phyloP scores from a whole-genome alignment of 1,140 invertebrate species.

The Drosophila orena region DNA sequence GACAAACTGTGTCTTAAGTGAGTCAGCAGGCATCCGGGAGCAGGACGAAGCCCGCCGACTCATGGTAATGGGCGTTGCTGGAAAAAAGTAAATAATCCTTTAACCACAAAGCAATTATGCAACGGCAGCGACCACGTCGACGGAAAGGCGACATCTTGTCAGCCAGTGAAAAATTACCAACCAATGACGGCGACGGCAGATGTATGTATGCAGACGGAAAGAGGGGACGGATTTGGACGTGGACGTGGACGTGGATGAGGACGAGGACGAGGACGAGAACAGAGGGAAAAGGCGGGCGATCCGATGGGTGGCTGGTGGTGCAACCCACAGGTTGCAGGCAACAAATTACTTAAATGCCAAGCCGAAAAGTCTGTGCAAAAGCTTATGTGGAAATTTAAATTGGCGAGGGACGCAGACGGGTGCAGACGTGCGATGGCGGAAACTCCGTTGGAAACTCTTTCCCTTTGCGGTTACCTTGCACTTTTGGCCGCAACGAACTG shows the following conservation, averaged over 20 bases:
- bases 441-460: background rate
- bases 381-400: constrained; percentile 62
- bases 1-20: constrained; percentile 64
- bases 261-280: background rate
- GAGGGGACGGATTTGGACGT: background rate
- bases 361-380: constrained; percentile 52
- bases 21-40: constrained; percentile 58
- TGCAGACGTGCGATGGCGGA: background rate
- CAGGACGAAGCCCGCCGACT: constrained; percentile 2
- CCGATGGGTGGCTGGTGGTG: constrained; percentile 11
- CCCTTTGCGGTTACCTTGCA: constrained; percentile 22
- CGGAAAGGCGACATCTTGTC: constrained; percentile 71
- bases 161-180: constrained; percentile 73
- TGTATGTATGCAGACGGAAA: constrained; percentile 6
- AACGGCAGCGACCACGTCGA: constrained; percentile 17
- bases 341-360: constrained; percentile 71
- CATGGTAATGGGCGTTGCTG: constrained; percentile 28
- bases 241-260: background rate
- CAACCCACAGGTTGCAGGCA: constrained; percentile 63
- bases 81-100: constrained; percentile 71
- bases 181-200: constrained; percentile 30
- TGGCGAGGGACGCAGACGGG: constrained; percentile 14
- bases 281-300: background rate
- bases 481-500: constrained; percentile 22
- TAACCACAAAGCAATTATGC: constrained; percentile 82